A percentile compares a stretch with the other conserved stretches of the same genome.
Evolutionary conservation across 2,113 vertebrate genomes (phyloP).

Genomic region (Boulengeromyrus knoepffleri): DNA sequence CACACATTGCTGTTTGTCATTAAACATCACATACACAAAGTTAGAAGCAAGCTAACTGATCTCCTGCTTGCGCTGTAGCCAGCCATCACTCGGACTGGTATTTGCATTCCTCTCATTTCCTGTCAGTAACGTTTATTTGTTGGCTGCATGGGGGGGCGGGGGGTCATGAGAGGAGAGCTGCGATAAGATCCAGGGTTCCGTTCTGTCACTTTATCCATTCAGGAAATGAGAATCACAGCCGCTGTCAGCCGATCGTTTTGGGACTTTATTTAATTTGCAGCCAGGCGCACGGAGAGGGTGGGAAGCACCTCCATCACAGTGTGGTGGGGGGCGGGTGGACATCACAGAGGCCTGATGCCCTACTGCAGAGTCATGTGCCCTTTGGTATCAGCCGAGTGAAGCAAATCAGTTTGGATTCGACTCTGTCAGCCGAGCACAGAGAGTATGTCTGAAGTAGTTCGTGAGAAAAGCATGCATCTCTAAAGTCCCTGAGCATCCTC

Average conservation of each 20-base stretch:
- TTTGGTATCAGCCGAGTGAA: not conserved
- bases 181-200: not conserved
- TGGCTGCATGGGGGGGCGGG: constrained; percentile 14
- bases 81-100: constrained; percentile 36
- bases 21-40: constrained; percentile 10
- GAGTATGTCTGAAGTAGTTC: not conserved
- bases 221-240: constrained; percentile 14
- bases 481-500: not conserved
- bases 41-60: constrained; percentile 5
- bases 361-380: not conserved
- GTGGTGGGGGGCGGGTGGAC: not conserved
- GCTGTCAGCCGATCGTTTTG: not conserved
- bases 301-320: not conserved
- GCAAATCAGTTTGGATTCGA: not conserved
- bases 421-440: not conserved
- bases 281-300: not conserved
- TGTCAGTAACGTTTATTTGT: constrained; percentile 39
- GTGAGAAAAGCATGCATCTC: not conserved
- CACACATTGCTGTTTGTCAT: not conserved
- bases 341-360: not conserved
- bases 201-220: not conserved
- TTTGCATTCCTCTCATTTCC: constrained; percentile 44
- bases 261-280: constrained; percentile 15
- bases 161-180: not conserved
- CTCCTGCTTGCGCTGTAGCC: not conserved